A percentile compares a stretch with the other conserved stretches of the same genome.
These are phyloP conservation scores for Calyptomena viridis DNA, from an alignment of 2,113 vertebrate species.

Conservation along the genomic window DNA sequence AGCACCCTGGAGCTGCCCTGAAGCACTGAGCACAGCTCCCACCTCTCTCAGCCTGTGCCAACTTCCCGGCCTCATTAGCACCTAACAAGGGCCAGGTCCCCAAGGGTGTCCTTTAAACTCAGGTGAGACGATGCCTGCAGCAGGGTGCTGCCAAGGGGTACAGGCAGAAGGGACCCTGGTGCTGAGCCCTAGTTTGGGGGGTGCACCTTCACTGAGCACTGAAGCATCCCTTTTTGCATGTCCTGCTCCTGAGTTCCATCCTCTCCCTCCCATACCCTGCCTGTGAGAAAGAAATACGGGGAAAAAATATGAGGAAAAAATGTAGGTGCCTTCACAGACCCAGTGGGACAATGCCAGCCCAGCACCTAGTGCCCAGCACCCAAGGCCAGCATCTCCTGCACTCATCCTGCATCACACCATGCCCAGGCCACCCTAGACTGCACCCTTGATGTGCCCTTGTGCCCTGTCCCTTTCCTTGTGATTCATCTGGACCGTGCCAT, in stretches of 20 bases:
- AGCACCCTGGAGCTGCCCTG: neutral
- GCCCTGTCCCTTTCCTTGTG: neutral
- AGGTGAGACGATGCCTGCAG: neutral
- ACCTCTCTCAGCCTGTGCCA: neutral
- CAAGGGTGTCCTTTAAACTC: neutral
- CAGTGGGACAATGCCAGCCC: neutral
- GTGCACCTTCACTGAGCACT: neutral
- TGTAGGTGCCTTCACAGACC: neutral
- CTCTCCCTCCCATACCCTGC: neutral
- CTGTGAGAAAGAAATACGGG: neutral
- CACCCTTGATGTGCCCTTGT: neutral
- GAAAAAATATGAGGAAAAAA: neutral
- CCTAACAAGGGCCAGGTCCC: neutral
- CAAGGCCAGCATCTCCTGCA: neutral
- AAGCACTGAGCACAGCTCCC: neutral
- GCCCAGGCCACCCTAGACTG: neutral
- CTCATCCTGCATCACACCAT: neutral
- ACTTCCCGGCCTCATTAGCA: neutral
- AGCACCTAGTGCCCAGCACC: neutral
- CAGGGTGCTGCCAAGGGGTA: neutral
- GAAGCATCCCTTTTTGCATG: neutral
- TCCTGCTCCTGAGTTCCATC: fast-evolving
- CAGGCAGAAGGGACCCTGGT: fast-evolving
- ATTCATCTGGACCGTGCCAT: conserved; percentile 62
- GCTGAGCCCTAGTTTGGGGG: neutral